phyloP scores from a whole-genome alignment of 2,888 invertebrate species.

The Odontomyia ornata region DNA sequence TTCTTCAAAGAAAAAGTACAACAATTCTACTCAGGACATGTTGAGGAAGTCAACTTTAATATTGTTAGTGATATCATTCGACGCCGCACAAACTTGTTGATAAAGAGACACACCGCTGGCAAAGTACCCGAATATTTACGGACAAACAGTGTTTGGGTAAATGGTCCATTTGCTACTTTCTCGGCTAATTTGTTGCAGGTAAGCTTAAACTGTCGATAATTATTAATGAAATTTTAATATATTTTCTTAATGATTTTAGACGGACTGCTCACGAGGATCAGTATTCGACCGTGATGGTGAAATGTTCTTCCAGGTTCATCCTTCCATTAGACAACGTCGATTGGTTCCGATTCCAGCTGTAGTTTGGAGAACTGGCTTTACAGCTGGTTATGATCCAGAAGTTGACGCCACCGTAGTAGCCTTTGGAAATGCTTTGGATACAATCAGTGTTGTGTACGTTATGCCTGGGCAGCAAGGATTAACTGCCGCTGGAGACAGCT shows the following conservation, averaged over 20 bases:
- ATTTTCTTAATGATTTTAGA: slow-evolving; percentile 67
- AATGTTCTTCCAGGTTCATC: slow-evolving; percentile 85
- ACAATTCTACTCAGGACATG: slow-evolving; percentile 86
- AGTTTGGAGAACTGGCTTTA: slow-evolving; percentile 77
- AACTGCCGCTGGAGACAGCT: slow-evolving; percentile 79
- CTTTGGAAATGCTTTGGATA: slow-evolving; percentile 74
- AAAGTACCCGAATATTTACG: slow-evolving; percentile 80
- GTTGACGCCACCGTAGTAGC: slow-evolving; percentile 86
- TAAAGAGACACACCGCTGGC: slow-evolving; percentile 81
- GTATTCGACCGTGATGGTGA: slow-evolving; percentile 83
- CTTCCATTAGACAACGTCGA: slow-evolving; percentile 79
- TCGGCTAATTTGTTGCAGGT: slow-evolving; percentile 84
- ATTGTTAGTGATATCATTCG: slow-evolving; percentile 84
- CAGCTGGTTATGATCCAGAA: slow-evolving; percentile 85
- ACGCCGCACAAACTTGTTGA: slow-evolving; percentile 79
- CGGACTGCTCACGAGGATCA: slow-evolving; percentile 79
- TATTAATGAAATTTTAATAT: slow-evolving; percentile 37
- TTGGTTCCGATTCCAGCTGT: slow-evolving; percentile 86
- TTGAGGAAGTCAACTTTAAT: slow-evolving; percentile 85
- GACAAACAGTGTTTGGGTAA: slow-evolving; percentile 75
- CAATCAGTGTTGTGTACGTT: slow-evolving; percentile 80
- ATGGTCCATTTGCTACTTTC: slow-evolving; percentile 81
- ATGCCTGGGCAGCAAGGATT: slow-evolving; percentile 89
- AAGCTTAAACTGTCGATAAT: slow-evolving; percentile 54
- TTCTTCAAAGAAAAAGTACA: slow-evolving; percentile 89